A percentile compares a stretch with the other conserved stretches of the same genome.
Evolutionary conservation across 2,797 vertebrate species (phyloP).

Genomic region (Muraenolepis orangiensis): DNA sequence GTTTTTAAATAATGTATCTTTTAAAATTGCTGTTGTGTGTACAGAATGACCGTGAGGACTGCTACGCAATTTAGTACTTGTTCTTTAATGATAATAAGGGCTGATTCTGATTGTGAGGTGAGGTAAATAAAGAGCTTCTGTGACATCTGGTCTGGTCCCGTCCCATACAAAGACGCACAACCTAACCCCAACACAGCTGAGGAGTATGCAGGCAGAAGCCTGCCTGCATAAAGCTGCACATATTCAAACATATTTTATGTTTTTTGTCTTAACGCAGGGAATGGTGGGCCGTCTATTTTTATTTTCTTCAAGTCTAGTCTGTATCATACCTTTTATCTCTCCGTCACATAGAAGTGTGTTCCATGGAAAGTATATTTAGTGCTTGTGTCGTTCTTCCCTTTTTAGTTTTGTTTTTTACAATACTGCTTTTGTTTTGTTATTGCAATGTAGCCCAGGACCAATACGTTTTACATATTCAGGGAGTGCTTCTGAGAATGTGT

Average conservation of each 20-base stretch:
- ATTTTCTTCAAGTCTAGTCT: background rate
- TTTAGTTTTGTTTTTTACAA: slow-evolving; percentile 32
- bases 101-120: too few relatives aligned
- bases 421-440: slow-evolving; percentile 38
- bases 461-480: background rate
- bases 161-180: background rate
- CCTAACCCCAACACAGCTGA: background rate
- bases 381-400: slow-evolving; percentile 57
- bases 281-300: background rate
- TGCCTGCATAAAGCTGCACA: background rate
- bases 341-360: slow-evolving; percentile 36
- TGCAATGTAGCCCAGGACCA: slow-evolving; percentile 19
- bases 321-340: slow-evolving; percentile 57
- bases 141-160: background rate
- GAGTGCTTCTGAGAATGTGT: slow-evolving; percentile 4
- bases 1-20: too few relatives aligned
- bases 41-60: too few relatives aligned
- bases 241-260: background rate
- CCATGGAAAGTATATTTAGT: slow-evolving; percentile 58
- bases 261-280: background rate
- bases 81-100: too few relatives aligned
- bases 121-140: background rate
- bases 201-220: background rate
- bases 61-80: too few relatives aligned
- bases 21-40: too few relatives aligned